Evolutionary conservation across 2,888 invertebrate species (phyloP).

Genomic region (Coleophora deauratella): DNA sequence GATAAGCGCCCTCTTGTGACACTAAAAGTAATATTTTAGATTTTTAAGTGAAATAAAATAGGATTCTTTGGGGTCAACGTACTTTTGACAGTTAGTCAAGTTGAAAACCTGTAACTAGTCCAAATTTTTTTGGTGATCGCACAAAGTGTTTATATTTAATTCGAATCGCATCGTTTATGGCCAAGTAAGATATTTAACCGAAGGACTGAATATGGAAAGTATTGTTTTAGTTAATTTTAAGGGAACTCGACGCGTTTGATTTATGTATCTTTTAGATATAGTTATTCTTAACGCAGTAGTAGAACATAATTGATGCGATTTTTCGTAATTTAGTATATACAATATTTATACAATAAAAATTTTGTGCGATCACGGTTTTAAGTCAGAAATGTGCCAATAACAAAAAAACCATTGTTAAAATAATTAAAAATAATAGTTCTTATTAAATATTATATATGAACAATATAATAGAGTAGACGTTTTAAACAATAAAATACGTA

Average conservation of each 20-base stretch:
- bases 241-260: constrained; percentile 40
- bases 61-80: constrained; percentile 24
- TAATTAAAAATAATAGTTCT: constrained; percentile 27
- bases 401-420: constrained; percentile 52
- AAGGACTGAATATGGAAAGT: constrained; percentile 1
- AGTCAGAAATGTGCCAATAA: constrained; percentile 66
- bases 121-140: constrained; percentile 18
- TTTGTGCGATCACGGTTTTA: constrained; percentile 15
- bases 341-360: constrained; percentile 31
- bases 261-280: constrained; percentile 62
- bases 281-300: constrained; percentile 42
- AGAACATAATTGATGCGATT: constrained; percentile 15
- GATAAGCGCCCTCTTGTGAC: neutral
- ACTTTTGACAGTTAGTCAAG: constrained; percentile 29
- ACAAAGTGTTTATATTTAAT: constrained; percentile 23
- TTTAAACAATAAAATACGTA: constrained; percentile 13
- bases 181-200: constrained; percentile 1
- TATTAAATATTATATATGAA: constrained; percentile 17
- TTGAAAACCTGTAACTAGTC: constrained; percentile 19
- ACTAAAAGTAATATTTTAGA: constrained; percentile 13
- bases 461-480: constrained; percentile 29
- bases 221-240: neutral
- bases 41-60: constrained; percentile 17
- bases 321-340: neutral
- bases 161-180: constrained; percentile 8